Conservation (phyloP, 2,113 vertebrate species). For the Ibidorhyncha struthersii region DNA sequence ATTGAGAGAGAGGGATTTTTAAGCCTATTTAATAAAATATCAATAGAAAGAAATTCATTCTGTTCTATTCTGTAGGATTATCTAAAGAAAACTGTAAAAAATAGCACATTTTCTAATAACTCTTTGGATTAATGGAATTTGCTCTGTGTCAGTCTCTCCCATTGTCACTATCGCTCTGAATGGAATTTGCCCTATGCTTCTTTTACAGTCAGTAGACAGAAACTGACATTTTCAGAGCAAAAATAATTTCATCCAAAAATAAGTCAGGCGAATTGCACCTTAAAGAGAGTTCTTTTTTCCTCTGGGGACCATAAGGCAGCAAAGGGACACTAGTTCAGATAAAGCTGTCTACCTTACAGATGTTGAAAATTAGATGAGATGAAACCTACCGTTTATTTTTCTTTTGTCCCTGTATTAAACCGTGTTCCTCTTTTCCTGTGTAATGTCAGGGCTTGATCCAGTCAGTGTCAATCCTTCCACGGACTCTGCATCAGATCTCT, state of each 20-base stretch:
- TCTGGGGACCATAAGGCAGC: background rate
- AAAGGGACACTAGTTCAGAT: background rate
- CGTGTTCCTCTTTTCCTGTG: background rate
- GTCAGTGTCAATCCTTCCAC: background rate
- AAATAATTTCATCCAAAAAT: background rate
- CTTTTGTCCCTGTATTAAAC: background rate
- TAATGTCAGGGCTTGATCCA: background rate
- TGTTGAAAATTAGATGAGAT: background rate
- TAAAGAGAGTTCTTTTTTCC: background rate
- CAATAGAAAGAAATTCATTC: background rate
- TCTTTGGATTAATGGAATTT: background rate
- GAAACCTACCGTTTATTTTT: background rate
- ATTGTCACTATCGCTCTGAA: background rate
- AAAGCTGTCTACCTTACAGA: background rate
- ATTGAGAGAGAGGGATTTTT: background rate
- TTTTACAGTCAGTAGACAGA: background rate
- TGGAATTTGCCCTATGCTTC: background rate
- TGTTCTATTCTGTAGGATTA: background rate
- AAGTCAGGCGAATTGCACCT: background rate
- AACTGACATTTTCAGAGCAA: background rate
- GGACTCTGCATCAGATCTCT: background rate
- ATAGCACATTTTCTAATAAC: background rate
- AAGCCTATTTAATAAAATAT: background rate
- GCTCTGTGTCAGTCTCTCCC: background rate
- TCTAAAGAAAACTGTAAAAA: background rate